Percentiles rank a stretch among this genome's conserved stretches.
These are phyloP conservation scores for cattle (Bos taurus) DNA, from an alignment of 2,113 vertebrate genomes.

Conservation along the genomic window DNA sequence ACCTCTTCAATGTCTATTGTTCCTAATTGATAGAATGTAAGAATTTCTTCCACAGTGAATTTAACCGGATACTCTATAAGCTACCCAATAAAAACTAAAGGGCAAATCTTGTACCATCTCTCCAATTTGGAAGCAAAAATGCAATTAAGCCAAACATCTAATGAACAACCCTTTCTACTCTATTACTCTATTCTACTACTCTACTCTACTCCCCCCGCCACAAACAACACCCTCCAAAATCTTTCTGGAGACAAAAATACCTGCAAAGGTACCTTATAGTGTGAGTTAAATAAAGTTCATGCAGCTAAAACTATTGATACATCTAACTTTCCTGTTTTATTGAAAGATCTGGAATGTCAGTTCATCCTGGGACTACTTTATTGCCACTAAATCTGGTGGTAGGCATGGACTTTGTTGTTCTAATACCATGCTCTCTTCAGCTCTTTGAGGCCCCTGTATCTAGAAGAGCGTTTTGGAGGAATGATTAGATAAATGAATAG, in stretches of 20 bases:
- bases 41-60: neutral
- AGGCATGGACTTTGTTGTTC: neutral
- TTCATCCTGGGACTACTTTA: neutral
- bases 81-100: conserved; percentile 1
- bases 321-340: neutral
- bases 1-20: neutral
- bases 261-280: neutral
- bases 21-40: neutral
- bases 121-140: neutral
- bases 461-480: neutral
- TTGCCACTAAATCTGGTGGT: neutral
- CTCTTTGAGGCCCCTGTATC: neutral
- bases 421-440: neutral
- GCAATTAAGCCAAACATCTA: neutral
- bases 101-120: neutral
- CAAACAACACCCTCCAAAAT: neutral
- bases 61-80: neutral
- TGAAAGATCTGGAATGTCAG: neutral
- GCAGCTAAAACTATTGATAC: neutral
- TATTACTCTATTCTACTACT: neutral
- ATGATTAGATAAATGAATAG: neutral
- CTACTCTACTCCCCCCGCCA: neutral
- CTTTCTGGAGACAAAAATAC: neutral
- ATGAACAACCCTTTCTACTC: neutral
- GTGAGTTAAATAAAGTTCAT: neutral